These are phyloP conservation scores for Lasioglossum albipes DNA, from an alignment of 1,140 invertebrate species.

Conservation along the genomic window DNA sequence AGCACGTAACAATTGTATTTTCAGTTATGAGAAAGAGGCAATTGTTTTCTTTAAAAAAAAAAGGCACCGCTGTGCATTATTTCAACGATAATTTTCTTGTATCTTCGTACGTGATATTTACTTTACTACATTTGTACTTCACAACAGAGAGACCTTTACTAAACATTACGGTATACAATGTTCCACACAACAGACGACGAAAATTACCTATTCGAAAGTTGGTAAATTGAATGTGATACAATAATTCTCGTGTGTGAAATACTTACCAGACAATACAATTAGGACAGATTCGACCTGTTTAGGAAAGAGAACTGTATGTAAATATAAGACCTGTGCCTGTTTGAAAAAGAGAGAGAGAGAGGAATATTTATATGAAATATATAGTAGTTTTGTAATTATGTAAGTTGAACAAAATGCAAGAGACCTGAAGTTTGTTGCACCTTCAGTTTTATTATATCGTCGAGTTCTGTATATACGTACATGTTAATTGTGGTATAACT, in stretches of 20 bases:
- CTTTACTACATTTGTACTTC: constrained; percentile 16
- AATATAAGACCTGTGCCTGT: constrained; percentile 65
- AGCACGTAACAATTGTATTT: constrained; percentile 9
- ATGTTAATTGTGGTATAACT: constrained; percentile 43
- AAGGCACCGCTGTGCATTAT: constrained; percentile 19
- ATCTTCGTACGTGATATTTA: constrained; percentile 2
- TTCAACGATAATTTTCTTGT: constrained; percentile 2
- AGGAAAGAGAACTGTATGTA: constrained; percentile 44
- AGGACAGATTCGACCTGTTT: constrained; percentile 21
- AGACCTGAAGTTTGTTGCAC: constrained; percentile 57
- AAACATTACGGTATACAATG: constrained; percentile 7
- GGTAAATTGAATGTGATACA: constrained; percentile 29
- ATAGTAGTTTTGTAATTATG: constrained; percentile 67
- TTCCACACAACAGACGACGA: background rate
- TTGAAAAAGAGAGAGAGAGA: constrained; percentile 52
- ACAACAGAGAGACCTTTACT: background rate
- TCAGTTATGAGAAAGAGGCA: background rate
- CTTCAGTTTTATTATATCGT: constrained; percentile 40
- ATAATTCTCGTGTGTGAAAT: constrained; percentile 22
- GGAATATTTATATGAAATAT: constrained; percentile 65
- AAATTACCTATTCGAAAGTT: constrained; percentile 24
- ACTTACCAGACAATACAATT: constrained; percentile 49
- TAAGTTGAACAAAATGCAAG: constrained; percentile 41
- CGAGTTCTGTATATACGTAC: constrained; percentile 31
- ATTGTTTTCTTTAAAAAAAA: background rate